Conservation (phyloP, 2,113 vertebrate genomes). For the Daubentonia madagascariensis region DNA sequence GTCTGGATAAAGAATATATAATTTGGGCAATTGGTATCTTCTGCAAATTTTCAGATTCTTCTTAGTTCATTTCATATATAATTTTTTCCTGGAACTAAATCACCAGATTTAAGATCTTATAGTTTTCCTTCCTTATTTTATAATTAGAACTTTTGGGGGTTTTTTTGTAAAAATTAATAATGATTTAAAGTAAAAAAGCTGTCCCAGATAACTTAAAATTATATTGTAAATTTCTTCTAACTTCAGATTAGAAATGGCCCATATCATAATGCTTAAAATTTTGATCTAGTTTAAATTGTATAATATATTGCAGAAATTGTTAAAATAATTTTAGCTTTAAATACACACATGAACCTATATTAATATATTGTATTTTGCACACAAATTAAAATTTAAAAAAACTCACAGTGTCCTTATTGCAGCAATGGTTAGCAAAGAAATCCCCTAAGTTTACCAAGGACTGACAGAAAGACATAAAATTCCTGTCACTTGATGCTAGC, state of each 20-base stretch:
- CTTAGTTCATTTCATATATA: slow-evolving; percentile 7
- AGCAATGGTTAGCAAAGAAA: neutral
- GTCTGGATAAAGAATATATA: slow-evolving; percentile 53
- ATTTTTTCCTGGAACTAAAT: slow-evolving; percentile 55
- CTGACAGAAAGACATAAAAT: neutral
- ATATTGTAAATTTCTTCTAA: neutral
- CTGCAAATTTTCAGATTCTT: slow-evolving; percentile 46
- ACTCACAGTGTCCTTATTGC: neutral
- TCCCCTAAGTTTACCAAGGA: neutral
- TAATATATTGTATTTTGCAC: neutral
- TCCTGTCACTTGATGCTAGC: neutral
- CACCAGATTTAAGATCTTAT: neutral
- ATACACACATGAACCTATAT: neutral
- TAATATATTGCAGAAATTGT: neutral
- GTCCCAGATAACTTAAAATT: neutral
- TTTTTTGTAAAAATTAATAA: neutral
- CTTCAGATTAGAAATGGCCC: neutral
- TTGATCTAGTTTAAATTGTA: neutral
- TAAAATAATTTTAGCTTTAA: slow-evolving; percentile 27
- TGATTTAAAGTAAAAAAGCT: neutral
- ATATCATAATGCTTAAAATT: neutral
- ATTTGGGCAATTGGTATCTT: slow-evolving; percentile 60
- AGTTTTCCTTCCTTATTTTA: neutral
- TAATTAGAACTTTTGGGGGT: neutral
- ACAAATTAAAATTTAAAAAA: neutral